These are phyloP conservation scores for Marronus borbonicus DNA, from an alignment of 2,888 invertebrate genomes.

Conservation along the genomic window DNA sequence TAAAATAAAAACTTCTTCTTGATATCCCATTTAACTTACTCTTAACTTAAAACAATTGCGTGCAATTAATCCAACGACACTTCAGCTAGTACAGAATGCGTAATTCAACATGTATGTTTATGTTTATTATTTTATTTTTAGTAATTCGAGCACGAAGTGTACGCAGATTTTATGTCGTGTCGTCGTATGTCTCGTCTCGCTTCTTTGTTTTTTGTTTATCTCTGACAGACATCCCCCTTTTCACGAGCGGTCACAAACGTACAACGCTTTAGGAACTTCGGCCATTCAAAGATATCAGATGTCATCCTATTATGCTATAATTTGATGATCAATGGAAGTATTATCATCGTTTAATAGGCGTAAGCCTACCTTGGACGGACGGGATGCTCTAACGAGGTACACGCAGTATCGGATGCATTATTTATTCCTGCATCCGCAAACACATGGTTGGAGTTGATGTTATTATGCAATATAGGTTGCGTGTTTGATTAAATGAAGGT, in stretches of 20 bases:
- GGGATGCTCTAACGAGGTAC: too few species aligned
- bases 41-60: too few species aligned
- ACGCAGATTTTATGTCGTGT: not conserved
- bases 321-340: slow-evolving; percentile 56
- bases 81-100: too few species aligned
- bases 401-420: not conserved
- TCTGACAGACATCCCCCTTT: slow-evolving; percentile 54
- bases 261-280: slow-evolving; percentile 54
- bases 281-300: slow-evolving; percentile 58
- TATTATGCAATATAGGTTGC: too few species aligned
- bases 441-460: not conserved
- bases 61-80: too few species aligned
- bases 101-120: too few species aligned
- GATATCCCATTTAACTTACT: too few species aligned
- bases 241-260: not conserved
- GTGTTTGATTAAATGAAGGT: too few species aligned
- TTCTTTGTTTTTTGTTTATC: slow-evolving; percentile 53
- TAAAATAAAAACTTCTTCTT: too few species aligned
- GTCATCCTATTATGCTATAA: slow-evolving; percentile 58
- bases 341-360: slow-evolving; percentile 56
- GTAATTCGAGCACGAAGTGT: not conserved
- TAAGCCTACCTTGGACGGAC: slow-evolving; percentile 4
- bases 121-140: not conserved
- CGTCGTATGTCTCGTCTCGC: not conserved
- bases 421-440: slow-evolving; percentile 1